Evolutionary conservation across 2,888 invertebrate species (phyloP).

Genomic region (Oscheius sp.): DNA sequence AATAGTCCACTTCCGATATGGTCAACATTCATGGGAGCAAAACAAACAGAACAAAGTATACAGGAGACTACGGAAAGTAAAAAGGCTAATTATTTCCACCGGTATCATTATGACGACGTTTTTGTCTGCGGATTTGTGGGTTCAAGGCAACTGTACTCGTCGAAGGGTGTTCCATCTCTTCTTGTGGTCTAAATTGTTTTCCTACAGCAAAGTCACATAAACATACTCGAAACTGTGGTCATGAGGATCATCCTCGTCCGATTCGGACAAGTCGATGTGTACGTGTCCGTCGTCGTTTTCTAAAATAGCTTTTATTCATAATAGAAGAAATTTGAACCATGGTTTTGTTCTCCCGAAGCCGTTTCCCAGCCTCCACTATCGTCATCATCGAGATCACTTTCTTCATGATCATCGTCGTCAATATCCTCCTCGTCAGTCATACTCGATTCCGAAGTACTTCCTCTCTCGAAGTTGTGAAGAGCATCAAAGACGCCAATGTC

Average conservation of each 20-base stretch:
- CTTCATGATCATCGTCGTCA: conserved; percentile 19
- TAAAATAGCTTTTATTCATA: not conserved
- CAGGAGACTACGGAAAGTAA: not conserved
- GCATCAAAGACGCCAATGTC: conserved; percentile 27
- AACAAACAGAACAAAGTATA: not conserved
- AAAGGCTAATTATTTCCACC: conserved; percentile 22
- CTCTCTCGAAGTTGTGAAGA: conserved; percentile 3
- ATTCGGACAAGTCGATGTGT: too few species aligned
- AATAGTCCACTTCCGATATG: not conserved
- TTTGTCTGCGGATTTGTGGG: conserved; percentile 32
- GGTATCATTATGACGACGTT: conserved; percentile 20
- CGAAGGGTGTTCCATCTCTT: conserved; percentile 27
- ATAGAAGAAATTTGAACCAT: conserved; percentile 9
- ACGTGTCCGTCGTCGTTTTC: not conserved
- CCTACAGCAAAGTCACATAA: conserved; percentile 4
- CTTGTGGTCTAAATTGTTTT: conserved; percentile 21
- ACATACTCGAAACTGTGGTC: not conserved
- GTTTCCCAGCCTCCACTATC: conserved; percentile 37
- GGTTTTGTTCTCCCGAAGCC: conserved; percentile 26
- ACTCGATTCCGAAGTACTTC: not conserved
- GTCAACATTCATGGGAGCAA: not conserved
- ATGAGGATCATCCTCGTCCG: not conserved
- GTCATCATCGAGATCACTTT: not conserved
- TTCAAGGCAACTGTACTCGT: conserved; percentile 32
- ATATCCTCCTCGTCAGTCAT: conserved; percentile 23